Conservation (phyloP, 2,797 vertebrate genomes). For the Darevskia nairensis region DNA sequence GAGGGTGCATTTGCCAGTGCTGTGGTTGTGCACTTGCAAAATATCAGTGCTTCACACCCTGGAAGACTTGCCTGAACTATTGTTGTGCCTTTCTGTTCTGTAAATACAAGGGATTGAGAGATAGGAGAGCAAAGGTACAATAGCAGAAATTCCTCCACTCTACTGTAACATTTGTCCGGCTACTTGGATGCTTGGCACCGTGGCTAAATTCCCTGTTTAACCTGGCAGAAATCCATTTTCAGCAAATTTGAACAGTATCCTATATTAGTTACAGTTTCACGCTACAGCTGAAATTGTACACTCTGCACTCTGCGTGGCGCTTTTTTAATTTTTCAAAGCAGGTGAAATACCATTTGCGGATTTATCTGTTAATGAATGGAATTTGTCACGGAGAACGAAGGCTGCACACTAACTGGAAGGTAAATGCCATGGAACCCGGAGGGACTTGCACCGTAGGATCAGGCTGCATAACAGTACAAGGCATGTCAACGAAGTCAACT, state of each 20-base stretch:
- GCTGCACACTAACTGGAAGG: background rate
- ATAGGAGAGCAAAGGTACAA: background rate
- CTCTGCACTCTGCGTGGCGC: background rate
- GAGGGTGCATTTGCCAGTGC: background rate
- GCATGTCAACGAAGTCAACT: conserved; percentile 16
- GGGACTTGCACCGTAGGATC: background rate
- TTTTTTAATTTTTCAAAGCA: conserved; percentile 30
- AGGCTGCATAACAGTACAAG: rapidly evolving
- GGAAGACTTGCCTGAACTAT: background rate
- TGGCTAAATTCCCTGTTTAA: background rate
- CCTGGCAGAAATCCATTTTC: conserved; percentile 12
- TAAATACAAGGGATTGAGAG: background rate
- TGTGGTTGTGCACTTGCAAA: background rate
- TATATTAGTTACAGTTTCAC: conserved; percentile 36
- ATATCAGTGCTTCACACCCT: background rate
- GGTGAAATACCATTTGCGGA: conserved; percentile 15
- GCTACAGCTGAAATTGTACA: background rate
- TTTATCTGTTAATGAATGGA: conserved; percentile 25
- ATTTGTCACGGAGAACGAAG: background rate
- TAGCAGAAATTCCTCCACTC: background rate
- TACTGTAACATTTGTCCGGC: background rate
- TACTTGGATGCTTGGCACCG: conserved; percentile 4
- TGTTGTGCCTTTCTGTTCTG: background rate
- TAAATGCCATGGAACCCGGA: background rate
- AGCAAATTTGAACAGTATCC: rapidly evolving